phyloP scores from a whole-genome alignment of 2,888 invertebrate species.

The Chromoteleia sp. region DNA sequence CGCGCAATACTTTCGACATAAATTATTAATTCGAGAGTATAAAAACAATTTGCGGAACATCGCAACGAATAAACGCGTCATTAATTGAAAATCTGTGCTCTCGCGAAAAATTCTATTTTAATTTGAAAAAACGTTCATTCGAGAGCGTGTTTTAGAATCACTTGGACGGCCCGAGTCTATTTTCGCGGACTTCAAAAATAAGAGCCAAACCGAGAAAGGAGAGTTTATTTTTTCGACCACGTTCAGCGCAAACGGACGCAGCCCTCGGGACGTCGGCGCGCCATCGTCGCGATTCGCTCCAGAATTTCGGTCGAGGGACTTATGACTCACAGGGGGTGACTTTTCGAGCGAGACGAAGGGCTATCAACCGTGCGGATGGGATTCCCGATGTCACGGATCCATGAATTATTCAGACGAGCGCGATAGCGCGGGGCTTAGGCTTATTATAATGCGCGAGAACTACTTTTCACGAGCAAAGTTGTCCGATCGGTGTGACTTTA shows the following conservation, averaged over 20 bases:
- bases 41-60: too few relatives aligned
- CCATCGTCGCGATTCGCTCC: slow-evolving; percentile 29
- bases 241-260: slow-evolving; percentile 27
- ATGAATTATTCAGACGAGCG: slow-evolving; percentile 52
- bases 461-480: slow-evolving; percentile 35
- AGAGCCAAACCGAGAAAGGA: slow-evolving; percentile 34
- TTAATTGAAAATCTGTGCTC: too few relatives aligned
- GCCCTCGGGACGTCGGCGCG: slow-evolving; percentile 25
- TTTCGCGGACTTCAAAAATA: slow-evolving; percentile 33
- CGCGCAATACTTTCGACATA: too few relatives aligned
- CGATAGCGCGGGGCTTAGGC: slow-evolving; percentile 44
- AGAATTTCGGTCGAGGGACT: slow-evolving; percentile 36
- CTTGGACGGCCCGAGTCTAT: slow-evolving; percentile 41
- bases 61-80: too few relatives aligned
- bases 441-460: slow-evolving; percentile 50
- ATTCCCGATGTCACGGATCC: slow-evolving; percentile 17
- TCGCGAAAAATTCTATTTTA: too few relatives aligned
- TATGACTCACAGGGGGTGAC: slow-evolving; percentile 41
- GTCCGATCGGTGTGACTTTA: slow-evolving; percentile 40
- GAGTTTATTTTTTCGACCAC: slow-evolving; percentile 28
- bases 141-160: slow-evolving; percentile 20
- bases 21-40: too few relatives aligned
- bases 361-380: slow-evolving; percentile 21
- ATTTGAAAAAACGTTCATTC: too few relatives aligned
- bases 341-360: slow-evolving; percentile 23